A percentile compares a stretch with the other conserved stretches of the same genome.
phyloP scores from a whole-genome alignment of 30 jellyfish, hydroid and myxozoan species.

The Catostylus mosaicus region DNA sequence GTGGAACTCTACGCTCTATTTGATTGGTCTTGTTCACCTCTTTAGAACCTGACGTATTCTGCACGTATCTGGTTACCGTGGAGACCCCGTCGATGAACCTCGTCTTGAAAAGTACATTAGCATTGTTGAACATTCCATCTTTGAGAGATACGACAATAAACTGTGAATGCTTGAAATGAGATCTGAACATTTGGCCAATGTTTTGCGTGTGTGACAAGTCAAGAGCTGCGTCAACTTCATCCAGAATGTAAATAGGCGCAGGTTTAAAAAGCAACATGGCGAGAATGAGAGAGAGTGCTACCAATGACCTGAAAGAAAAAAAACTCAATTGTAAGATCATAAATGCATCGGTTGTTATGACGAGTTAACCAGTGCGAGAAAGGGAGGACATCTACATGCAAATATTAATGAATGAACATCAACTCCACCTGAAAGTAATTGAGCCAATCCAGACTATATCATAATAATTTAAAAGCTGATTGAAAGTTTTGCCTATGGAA shows the following conservation, averaged over 20 bases:
- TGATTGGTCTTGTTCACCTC: constrained; percentile 13
- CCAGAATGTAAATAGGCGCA: constrained; percentile 98
- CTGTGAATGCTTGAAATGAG: constrained; percentile 97
- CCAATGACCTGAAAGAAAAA: constrained; percentile 76
- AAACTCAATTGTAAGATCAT: no score
- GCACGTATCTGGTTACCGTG: constrained; percentile 89
- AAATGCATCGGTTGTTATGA: no score
- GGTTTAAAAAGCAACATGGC: constrained; percentile 97
- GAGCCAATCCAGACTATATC: no score
- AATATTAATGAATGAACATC: no score
- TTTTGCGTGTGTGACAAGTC: constrained; percentile 99
- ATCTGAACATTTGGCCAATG: constrained; percentile 97
- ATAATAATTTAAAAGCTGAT: no score
- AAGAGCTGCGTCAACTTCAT: constrained; percentile 99
- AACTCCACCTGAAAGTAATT: no score
- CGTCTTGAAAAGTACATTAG: constrained; percentile 97
- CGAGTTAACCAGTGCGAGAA: no score
- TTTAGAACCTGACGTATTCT: constrained; percentile 57
- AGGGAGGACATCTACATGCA: no score
- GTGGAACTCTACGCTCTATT: constrained; percentile 48
- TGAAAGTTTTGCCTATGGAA: no score
- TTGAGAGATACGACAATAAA: constrained; percentile 97
- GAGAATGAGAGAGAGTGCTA: constrained; percentile 95
- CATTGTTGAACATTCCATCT: constrained; percentile 99
- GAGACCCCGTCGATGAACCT: constrained; percentile 98